These are phyloP conservation scores for Hetaerina americana DNA, from an alignment of 1,140 invertebrate genomes.

Conservation along the genomic window DNA sequence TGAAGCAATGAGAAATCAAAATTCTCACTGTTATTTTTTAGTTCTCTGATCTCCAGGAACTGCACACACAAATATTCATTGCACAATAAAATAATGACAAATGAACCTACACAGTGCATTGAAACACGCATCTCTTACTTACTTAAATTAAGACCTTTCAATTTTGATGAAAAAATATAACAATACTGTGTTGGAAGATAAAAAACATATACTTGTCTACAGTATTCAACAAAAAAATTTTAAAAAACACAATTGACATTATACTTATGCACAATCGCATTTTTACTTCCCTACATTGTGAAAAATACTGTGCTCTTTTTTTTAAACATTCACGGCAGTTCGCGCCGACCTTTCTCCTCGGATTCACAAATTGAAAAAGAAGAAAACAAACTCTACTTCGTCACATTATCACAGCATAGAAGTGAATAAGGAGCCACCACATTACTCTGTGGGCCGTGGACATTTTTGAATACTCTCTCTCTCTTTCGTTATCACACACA, in stretches of 20 bases:
- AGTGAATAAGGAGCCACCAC: not conserved
- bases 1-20: not conserved
- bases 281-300: not conserved
- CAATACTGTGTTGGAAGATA: not conserved
- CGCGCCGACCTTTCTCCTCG: not conserved
- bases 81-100: not conserved
- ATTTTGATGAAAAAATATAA: not conserved
- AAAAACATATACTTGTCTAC: not conserved
- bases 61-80: not conserved
- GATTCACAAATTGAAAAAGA: not conserved
- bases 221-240: not conserved
- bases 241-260: not conserved
- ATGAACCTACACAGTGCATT: not conserved
- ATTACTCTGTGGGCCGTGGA: not conserved
- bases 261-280: not conserved
- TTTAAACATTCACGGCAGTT: not conserved
- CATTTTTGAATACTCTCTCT: not conserved
- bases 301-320: not conserved
- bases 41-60: not conserved
- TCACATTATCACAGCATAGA: not conserved
- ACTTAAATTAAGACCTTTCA: not conserved
- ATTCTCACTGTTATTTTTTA: not conserved
- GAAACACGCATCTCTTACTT: not conserved
- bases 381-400: not conserved
- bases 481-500: not conserved